These are phyloP conservation scores for Lepus timidus DNA, from an alignment of 2,113 vertebrate species.

Conservation along the genomic window DNA sequence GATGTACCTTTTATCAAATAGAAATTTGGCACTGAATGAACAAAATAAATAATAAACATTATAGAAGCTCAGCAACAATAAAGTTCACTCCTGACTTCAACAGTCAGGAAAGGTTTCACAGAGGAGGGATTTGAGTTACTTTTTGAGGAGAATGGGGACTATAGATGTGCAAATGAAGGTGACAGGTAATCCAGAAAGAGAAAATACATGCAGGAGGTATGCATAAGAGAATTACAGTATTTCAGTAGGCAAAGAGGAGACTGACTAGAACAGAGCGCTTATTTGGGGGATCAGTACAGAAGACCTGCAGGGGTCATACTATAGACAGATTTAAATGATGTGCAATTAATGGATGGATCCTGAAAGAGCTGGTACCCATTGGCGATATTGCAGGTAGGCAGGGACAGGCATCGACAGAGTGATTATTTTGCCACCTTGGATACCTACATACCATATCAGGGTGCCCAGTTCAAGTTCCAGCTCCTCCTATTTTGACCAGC, in stretches of 20 bases:
- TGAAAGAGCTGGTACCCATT: background rate
- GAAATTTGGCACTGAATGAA: background rate
- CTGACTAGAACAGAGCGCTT: background rate
- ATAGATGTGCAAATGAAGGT: background rate
- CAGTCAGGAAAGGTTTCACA: background rate
- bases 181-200: background rate
- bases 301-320: background rate
- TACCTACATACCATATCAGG: too few relatives aligned
- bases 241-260: background rate
- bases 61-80: background rate
- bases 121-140: background rate
- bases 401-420: too few relatives aligned
- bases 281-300: background rate
- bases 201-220: background rate
- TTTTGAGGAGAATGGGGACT: background rate
- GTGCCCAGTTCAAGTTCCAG: too few relatives aligned
- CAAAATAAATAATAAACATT: background rate
- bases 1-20: background rate
- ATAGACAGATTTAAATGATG: background rate
- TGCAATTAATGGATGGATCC: background rate
- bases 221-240: background rate
- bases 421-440: too few relatives aligned
- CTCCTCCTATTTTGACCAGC: too few relatives aligned
- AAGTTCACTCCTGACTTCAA: background rate
- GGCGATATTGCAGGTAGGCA: background rate